Percentiles rank a stretch among this genome's conserved stretches.
These are phyloP conservation scores for Sogatella furcifera DNA, from an alignment of 1,140 invertebrate species.

Conservation along the genomic window DNA sequence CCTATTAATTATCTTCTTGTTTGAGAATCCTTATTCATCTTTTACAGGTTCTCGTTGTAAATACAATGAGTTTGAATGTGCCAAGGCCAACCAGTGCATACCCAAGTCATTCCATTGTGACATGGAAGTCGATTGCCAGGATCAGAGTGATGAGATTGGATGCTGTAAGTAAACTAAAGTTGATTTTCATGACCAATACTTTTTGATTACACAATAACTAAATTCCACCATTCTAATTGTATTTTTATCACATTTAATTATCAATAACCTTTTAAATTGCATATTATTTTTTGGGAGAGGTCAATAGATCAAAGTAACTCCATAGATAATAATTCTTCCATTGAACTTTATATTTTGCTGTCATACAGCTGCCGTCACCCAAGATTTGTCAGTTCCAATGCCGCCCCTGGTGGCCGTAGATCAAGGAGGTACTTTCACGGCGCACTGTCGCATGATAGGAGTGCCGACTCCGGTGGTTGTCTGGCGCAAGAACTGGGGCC, in stretches of 20 bases:
- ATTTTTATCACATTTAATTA: too few species aligned
- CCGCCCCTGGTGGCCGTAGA: constrained; percentile 55
- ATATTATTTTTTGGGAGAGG: too few species aligned
- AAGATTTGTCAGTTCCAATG: constrained; percentile 39
- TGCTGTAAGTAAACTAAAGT: constrained; percentile 55
- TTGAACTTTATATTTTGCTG: too few species aligned
- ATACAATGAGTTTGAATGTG: constrained; percentile 74
- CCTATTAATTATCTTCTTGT: too few species aligned
- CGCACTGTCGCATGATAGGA: constrained; percentile 80
- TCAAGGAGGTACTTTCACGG: constrained; percentile 57
- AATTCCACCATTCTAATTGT: too few species aligned
- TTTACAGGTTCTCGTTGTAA: constrained; percentile 54
- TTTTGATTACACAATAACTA: too few species aligned
- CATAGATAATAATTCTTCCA: too few species aligned
- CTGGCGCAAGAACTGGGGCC: constrained; percentile 96
- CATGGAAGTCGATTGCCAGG: constrained; percentile 71
- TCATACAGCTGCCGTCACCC: too few species aligned
- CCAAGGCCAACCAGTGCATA: constrained; percentile 64
- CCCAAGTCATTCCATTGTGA: constrained; percentile 93
- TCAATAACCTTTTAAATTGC: too few species aligned
- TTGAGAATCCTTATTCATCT: too few species aligned
- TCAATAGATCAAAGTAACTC: too few species aligned
- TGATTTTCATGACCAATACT: too few species aligned
- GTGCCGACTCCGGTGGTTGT: constrained; percentile 83
- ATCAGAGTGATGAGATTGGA: constrained; percentile 84